Evolutionary conservation across 2,113 vertebrate species (phyloP), one percentile per base, ranked within the genome.

Genomic region (Otocyon megalotis): DNA sequence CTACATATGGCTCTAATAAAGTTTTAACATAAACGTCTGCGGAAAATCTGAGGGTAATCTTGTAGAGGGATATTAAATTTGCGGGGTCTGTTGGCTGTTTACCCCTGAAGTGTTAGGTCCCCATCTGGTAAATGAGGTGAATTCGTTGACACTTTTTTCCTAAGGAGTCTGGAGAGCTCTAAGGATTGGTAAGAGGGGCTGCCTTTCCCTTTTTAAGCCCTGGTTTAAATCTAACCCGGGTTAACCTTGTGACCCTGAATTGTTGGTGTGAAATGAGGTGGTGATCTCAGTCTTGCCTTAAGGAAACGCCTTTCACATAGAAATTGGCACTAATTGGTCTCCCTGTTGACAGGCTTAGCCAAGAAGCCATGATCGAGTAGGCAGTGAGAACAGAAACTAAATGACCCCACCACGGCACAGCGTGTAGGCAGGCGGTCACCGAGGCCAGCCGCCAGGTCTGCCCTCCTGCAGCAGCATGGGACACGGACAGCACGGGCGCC

Each of bases 291-390:
- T 80, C 62, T 80, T 88, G 65, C 67, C 26, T 37, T 82, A 81
- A 90, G 72, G 86, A 96, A 96, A 95, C 3, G 1, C 72, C 80
- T 94, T 95, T 96, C 48, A 84, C 63, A 56, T 77, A 0, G 24
- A 90, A 91, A 93, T n/a, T 82, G 82, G 82, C 92, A 85, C 74
- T 97, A 96, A 95, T 95, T 96, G 90, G 89, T 89, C 54, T 97
- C 87, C 82, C 37, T 94, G 82, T 79, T 94, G 96, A 97, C 82
- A 96, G 60, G 93, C n/a, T 60, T 65, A 35, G 58, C 54, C 56
- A 60, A 94, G 65, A 80, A 65, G 16, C 35, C 24, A 8, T 63
- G 94, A 91, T 79, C 84, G 89, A 96, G 48, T 30, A 56, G 69
- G 19, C 90, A 88, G 43, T 88, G 63, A 93, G 76, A 90, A 90